Conservation (phyloP, 2,888 invertebrate genomes). For the Schizaphis graminum region DNA sequence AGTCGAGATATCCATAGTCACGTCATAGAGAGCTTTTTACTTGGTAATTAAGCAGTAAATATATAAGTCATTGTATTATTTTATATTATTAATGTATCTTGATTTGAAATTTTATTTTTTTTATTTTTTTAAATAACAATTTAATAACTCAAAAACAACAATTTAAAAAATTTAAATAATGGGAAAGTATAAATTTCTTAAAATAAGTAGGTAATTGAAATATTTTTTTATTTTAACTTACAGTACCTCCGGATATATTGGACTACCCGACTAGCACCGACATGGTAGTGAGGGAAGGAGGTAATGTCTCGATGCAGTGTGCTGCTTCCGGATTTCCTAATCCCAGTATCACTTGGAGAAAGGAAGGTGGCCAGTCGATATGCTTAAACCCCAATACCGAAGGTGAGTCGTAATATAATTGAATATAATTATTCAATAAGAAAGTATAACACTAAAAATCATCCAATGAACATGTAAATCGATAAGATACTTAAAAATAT, state of each 20-base stretch:
- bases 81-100: background rate
- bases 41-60: background rate
- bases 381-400: conserved; percentile 71
- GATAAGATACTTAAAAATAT: background rate
- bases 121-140: background rate
- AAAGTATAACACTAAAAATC: background rate
- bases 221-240: conserved; percentile 68
- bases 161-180: background rate
- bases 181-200: background rate
- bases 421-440: background rate
- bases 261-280: conserved; percentile 90
- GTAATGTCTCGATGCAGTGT: conserved; percentile 87
- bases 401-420: conserved; percentile 70
- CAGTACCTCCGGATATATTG: conserved; percentile 89
- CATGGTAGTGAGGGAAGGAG: conserved; percentile 87
- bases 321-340: conserved; percentile 90
- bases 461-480: background rate
- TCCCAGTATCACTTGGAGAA: conserved; percentile 89
- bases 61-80: background rate
- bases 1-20: background rate
- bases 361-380: conserved; percentile 82
- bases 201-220: background rate
- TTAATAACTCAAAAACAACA: background rate
- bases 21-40: background rate
- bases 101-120: background rate